Evolutionary conservation across 2,797 vertebrate genomes (phyloP), one percentile per base, ranked within the genome.

Genomic region (Oophaga sylvatica): DNA sequence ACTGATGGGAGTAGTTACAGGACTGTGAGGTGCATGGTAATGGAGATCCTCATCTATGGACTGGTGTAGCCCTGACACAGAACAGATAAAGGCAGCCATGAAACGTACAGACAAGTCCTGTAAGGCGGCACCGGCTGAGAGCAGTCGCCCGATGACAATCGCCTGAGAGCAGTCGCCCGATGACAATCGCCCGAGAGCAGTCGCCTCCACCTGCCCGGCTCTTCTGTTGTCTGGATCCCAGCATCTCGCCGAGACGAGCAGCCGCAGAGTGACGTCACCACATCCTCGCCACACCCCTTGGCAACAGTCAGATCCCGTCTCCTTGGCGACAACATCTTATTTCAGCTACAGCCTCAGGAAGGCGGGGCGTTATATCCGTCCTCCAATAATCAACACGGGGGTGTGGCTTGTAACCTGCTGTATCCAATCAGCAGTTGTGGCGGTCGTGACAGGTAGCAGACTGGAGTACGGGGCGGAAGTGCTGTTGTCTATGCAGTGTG

Each of bases 211-310:
- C 80, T 77, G 59, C 68, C 17, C 29, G 3, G 16, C 16, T 83
- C 75, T 35, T 26, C 53, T 48, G 12, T 45, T 71, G 73, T 84
- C 73, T 87, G 59, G 56, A 9, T 84, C 56, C 20, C n/a, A 87
- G 85, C 83, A 62, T 83, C 82, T 83, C 75, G 16, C n/a, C 12
- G 48, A 81, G 79, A 70, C 80, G 13, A 56, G 60, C 19, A 87
- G 71, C 88, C 62, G 88, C 88, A 87, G 75, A 48, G 81, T 87
- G 88, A 87, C 84, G 65, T 84, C 88, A 87, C 41, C 10, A 11
- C 20, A 17, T 16, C 48, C 19, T 59, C 8, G 13, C 80, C 75
- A 85, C 65, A 41, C 88, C 88, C 41, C 75, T 80, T 87, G 80
- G 85, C 81, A 84, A 80, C 84, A 83, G 65, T 80, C 75, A 15